A percentile compares a stretch with the other conserved stretches of the same genome.
phyloP scores from a whole-genome alignment of 2,113 vertebrate genomes.

The Cryptotis parvus region DNA sequence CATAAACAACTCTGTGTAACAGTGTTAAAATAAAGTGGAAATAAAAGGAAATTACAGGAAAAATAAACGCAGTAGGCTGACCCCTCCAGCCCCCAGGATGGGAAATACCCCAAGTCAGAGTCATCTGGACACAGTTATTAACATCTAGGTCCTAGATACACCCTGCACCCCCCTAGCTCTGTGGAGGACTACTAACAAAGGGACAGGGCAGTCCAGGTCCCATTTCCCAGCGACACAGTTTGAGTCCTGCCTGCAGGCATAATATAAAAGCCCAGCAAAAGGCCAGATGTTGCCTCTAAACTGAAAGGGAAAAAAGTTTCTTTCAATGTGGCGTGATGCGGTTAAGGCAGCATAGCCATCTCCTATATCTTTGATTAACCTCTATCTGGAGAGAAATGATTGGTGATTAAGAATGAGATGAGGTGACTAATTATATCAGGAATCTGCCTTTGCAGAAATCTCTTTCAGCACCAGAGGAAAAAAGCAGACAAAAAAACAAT shows the following conservation, averaged over 20 bases:
- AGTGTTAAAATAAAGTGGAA: too few species aligned
- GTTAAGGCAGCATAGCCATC: conserved; percentile 81
- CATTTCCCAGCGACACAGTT: neutral
- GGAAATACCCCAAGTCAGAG: too few species aligned
- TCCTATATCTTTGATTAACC: conserved; percentile 88
- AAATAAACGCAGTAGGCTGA: too few species aligned
- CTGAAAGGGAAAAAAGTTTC: conserved; percentile 18
- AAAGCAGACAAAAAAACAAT: conserved; percentile 86
- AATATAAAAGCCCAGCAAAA: conserved; percentile 54
- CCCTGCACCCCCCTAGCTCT: too few species aligned
- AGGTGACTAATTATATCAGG: conserved; percentile 87
- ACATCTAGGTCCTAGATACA: too few species aligned
- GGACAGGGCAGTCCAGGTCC: too few species aligned
- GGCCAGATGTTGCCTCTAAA: conserved; percentile 35
- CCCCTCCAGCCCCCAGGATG: too few species aligned
- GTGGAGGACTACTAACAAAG: too few species aligned
- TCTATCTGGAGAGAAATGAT: conserved; percentile 87
- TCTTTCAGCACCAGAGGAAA: conserved; percentile 76
- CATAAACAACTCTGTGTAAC: too few species aligned
- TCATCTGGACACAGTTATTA: neutral
- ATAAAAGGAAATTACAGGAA: too few species aligned
- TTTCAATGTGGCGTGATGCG: conserved; percentile 76
- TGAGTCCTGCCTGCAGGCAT: conserved; percentile 9
- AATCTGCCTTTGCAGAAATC: conserved; percentile 85
- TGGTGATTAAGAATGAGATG: conserved; percentile 87